These are phyloP conservation scores for Tragelaphus imberbis DNA, from an alignment of 2,113 vertebrate genomes.

Conservation along the genomic window DNA sequence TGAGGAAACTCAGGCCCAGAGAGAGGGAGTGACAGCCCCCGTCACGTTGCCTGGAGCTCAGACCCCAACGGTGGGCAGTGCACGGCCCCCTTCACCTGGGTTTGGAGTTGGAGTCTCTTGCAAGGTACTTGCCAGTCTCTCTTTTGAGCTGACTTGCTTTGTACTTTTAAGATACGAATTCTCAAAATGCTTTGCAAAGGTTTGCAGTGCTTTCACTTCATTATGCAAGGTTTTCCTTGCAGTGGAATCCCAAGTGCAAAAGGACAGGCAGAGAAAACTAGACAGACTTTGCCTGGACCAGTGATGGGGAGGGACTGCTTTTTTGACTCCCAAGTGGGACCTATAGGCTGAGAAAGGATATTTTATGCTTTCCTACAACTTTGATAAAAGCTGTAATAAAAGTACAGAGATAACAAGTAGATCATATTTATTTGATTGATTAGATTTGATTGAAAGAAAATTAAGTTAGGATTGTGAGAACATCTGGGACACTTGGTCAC, in stretches of 20 bases:
- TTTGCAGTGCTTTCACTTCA: neutral
- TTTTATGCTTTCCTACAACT: neutral
- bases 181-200: neutral
- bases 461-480: neutral
- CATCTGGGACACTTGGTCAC: neutral
- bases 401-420: neutral
- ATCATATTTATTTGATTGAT: neutral
- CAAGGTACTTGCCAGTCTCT: conserved; percentile 26
- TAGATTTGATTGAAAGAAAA: neutral
- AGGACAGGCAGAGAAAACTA: neutral
- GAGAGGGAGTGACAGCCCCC: conserved; percentile 44
- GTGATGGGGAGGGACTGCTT: neutral
- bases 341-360: neutral
- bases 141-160: neutral
- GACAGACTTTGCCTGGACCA: neutral
- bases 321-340: neutral
- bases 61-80: neutral
- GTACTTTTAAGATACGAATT: neutral
- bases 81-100: neutral
- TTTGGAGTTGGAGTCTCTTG: conserved; percentile 33
- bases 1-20: conserved; percentile 46
- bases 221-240: neutral
- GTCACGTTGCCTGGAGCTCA: neutral
- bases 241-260: neutral
- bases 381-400: neutral